A percentile compares a stretch with the other conserved stretches of the same genome.
Evolutionary conservation across 2,113 vertebrate species (phyloP).

Genomic region (Salvelinus sp.): DNA sequence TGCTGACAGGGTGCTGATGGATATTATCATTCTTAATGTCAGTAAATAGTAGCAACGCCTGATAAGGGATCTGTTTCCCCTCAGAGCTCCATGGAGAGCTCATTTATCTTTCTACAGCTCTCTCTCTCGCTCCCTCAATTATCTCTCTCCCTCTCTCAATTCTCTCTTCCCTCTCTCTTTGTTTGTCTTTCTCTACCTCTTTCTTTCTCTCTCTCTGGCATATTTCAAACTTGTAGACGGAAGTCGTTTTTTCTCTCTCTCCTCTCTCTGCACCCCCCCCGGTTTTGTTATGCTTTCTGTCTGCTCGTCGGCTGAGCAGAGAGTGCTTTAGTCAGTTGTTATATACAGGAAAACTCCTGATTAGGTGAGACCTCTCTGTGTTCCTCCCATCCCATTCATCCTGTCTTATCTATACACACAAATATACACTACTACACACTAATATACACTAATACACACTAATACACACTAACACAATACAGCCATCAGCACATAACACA

Average conservation of each 20-base stretch:
- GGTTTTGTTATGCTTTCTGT: constrained; percentile 51
- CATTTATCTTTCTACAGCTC: constrained; percentile 75
- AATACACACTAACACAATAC: too few relatives aligned
- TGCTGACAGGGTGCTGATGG: constrained; percentile 77
- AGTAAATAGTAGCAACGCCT: constrained; percentile 78
- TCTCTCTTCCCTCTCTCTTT: background rate
- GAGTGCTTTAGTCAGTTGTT: constrained; percentile 65
- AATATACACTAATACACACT: too few relatives aligned
- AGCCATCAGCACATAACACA: too few relatives aligned
- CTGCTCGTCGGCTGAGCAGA: constrained; percentile 58
- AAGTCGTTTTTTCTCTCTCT: constrained; percentile 51
- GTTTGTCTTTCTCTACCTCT: too few relatives aligned
- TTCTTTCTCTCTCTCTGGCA: constrained; percentile 29
- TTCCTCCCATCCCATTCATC: constrained; percentile 44
- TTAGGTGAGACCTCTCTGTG: constrained; percentile 56
- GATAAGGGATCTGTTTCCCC: constrained; percentile 77
- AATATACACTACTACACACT: too few relatives aligned
- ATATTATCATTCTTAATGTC: constrained; percentile 89
- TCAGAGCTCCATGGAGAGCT: constrained; percentile 65
- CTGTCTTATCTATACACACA: background rate
- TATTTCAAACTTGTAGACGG: constrained; percentile 67
- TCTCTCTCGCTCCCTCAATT: constrained; percentile 28
- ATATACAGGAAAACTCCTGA: constrained; percentile 70
- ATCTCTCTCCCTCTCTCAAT: too few relatives aligned
- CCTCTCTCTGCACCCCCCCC: constrained; percentile 30